These are phyloP conservation scores for Psilopogon haemacephalus DNA, from an alignment of 2,113 vertebrate genomes.

Conservation along the genomic window DNA sequence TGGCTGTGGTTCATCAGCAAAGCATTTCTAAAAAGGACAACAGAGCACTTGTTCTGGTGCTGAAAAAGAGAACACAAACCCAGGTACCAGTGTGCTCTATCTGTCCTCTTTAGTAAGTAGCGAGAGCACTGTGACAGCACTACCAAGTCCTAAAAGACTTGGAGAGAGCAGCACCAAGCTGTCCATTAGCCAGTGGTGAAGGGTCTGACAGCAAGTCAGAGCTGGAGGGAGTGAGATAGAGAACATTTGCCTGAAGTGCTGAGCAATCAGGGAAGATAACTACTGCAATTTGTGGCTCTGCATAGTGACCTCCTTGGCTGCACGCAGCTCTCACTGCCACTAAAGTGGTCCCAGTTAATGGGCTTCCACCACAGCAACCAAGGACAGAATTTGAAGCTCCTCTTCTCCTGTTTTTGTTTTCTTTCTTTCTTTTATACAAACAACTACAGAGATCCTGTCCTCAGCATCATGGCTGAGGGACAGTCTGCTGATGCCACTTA, in stretches of 20 bases:
- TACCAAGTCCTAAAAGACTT: not conserved
- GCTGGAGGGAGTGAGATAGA: not conserved
- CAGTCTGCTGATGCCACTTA: not conserved
- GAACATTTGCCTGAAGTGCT: not conserved
- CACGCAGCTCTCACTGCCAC: not conserved
- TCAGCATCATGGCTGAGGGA: not conserved
- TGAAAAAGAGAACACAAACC: not conserved
- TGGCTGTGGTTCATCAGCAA: not conserved
- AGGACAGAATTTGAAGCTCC: not conserved
- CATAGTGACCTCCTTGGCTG: not conserved
- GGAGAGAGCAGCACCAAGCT: not conserved
- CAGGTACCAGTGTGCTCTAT: accelerated
- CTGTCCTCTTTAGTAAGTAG: not conserved
- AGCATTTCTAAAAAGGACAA: not conserved
- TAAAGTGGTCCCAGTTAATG: not conserved
- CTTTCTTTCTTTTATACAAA: not conserved
- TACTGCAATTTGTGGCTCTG: not conserved
- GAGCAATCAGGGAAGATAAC: not conserved
- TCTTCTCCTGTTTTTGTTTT: not conserved
- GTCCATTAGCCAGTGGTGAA: not conserved
- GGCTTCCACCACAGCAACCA: not conserved
- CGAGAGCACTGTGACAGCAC: not conserved
- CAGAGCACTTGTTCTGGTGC: not conserved
- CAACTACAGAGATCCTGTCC: not conserved
- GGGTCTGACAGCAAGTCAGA: not conserved